Evolutionary conservation across 2,888 invertebrate genomes (phyloP).

Genomic region (Troilus luridus): DNA sequence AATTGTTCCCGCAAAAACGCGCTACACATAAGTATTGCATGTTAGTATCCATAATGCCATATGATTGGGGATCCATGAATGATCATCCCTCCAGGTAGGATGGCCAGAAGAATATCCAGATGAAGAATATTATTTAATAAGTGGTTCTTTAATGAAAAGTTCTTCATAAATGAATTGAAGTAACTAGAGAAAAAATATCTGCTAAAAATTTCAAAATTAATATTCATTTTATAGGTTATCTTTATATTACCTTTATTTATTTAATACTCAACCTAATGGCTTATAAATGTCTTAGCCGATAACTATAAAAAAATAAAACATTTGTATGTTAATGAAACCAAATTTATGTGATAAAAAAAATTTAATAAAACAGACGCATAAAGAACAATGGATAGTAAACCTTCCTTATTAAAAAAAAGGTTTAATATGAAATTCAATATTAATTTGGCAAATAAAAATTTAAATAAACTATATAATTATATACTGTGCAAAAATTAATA

Average conservation of each 20-base stretch:
- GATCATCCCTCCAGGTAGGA: neutral
- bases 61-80: constrained; percentile 12
- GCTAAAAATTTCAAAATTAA: neutral
- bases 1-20: constrained; percentile 42
- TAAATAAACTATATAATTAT: no score
- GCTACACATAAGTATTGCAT: constrained; percentile 45
- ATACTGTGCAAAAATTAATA: no score
- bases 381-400: no score
- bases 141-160: neutral
- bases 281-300: no score
- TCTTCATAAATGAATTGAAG: neutral
- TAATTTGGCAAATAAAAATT: no score
- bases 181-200: neutral
- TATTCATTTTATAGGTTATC: neutral
- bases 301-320: no score
- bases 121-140: neutral
- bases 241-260: neutral
- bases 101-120: neutral
- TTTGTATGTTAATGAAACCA: no score
- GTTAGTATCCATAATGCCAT: constrained; percentile 49
- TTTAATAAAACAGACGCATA: no score
- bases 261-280: no score
- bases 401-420: no score
- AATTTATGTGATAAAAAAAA: no score
- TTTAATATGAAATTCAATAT: no score